Evolutionary conservation across 1,140 invertebrate species (phyloP).

Genomic region (Drosophila subpulchrella): DNA sequence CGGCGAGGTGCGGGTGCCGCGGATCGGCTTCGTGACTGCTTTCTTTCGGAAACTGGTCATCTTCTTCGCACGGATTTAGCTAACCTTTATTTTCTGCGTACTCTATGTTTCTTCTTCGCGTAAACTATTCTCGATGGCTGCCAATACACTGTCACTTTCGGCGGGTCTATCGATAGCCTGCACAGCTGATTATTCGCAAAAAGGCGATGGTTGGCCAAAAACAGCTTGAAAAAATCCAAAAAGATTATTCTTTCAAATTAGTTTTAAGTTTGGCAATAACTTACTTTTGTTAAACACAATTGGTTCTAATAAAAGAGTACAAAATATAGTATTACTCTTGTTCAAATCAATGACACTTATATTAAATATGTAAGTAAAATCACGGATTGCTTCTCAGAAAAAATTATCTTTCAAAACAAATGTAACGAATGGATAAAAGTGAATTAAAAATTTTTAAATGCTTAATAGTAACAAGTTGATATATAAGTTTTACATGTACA

Average conservation of each 20-base stretch:
- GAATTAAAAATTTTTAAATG: too few relatives aligned
- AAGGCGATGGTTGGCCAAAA: not conserved
- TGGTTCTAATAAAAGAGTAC: not conserved
- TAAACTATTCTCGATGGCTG: constrained; percentile 33
- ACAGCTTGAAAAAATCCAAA: not conserved
- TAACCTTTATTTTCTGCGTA: constrained; percentile 31
- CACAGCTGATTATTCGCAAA: constrained; percentile 24
- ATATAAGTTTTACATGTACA: too few relatives aligned
- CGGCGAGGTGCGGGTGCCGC: constrained; percentile 88
- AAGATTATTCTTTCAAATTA: not conserved
- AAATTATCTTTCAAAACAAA: not conserved
- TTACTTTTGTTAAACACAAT: not conserved
- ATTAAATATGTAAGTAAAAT: not conserved
- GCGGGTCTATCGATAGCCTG: constrained; percentile 1
- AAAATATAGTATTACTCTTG: too few relatives aligned
- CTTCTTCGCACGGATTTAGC: constrained; percentile 8
- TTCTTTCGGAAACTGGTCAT: constrained; percentile 84
- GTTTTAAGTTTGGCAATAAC: too few relatives aligned
- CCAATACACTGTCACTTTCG: constrained; percentile 8
- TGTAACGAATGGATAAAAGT: too few relatives aligned
- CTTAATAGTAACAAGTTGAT: too few relatives aligned
- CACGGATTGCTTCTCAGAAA: not conserved
- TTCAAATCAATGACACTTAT: too few relatives aligned
- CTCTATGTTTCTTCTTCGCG: constrained; percentile 14
- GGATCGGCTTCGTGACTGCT: constrained; percentile 84